These are phyloP conservation scores for Drosophila merina DNA, from an alignment of 2,888 invertebrate species.

Conservation along the genomic window DNA sequence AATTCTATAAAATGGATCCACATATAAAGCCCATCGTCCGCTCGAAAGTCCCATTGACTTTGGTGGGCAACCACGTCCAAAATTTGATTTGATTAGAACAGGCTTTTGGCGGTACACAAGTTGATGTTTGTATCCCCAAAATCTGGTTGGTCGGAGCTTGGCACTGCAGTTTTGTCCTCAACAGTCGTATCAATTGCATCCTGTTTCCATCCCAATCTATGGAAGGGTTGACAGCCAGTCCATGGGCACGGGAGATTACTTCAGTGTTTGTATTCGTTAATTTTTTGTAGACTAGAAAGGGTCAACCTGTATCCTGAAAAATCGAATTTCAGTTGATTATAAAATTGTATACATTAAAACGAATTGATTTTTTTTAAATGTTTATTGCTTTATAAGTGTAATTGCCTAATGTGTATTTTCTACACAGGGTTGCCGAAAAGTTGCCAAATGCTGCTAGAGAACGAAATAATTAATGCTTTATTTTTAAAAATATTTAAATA, in stretches of 20 bases:
- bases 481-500: too few relatives aligned
- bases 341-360: background rate
- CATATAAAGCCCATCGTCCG: background rate
- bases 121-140: conserved; percentile 40
- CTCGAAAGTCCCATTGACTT: conserved; percentile 31
- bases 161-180: background rate
- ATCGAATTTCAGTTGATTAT: background rate
- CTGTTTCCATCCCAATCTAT: background rate
- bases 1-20: too few relatives aligned
- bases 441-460: too few relatives aligned
- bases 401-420: too few relatives aligned
- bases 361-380: background rate
- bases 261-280: background rate
- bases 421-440: background rate
- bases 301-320: background rate
- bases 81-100: conserved; percentile 81
- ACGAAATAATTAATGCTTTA: too few relatives aligned
- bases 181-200: background rate
- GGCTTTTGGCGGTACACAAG: conserved; percentile 74
- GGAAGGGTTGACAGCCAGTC: background rate
- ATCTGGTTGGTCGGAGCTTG: conserved; percentile 1
- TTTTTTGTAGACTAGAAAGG: background rate
- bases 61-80: conserved; percentile 71
- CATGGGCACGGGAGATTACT: background rate
- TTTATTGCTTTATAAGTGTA: background rate